Percentiles rank a stretch among this genome's conserved stretches.
Conservation (phyloP, 2,888 invertebrate species). For the Cistogaster globosa region DNA sequence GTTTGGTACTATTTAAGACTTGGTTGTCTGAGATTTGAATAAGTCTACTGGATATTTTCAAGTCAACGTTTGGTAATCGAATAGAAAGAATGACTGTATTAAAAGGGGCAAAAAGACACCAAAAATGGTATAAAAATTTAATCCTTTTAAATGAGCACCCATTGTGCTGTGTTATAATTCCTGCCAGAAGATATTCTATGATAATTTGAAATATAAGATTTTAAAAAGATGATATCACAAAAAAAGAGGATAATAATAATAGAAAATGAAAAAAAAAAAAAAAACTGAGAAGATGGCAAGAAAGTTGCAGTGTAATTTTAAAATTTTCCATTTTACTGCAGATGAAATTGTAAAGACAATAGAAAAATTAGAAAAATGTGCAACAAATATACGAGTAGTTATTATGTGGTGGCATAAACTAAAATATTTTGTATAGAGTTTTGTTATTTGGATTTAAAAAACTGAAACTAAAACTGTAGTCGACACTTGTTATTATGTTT, state of each 20-base stretch:
- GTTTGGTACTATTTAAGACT: too few relatives aligned
- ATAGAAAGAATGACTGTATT: too few relatives aligned
- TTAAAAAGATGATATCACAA: slow-evolving; percentile 16
- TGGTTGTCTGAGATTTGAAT: too few relatives aligned
- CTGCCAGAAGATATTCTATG: slow-evolving; percentile 13
- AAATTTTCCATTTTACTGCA: slow-evolving; percentile 45
- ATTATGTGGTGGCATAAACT: not conserved
- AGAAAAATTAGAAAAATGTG: slow-evolving; percentile 1
- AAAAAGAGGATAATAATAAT: not conserved
- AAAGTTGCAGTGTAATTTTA: slow-evolving; percentile 34
- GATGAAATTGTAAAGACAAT: slow-evolving; percentile 23
- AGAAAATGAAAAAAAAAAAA: not conserved
- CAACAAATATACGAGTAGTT: slow-evolving; percentile 6
- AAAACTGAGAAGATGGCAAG: slow-evolving; percentile 10
- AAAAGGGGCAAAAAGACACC: too few relatives aligned
- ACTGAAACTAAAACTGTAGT: not conserved
- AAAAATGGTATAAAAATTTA: too few relatives aligned
- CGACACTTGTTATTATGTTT: not conserved
- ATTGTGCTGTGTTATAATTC: slow-evolving; percentile 6
- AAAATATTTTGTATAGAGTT: not conserved
- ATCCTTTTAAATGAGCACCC: too few relatives aligned
- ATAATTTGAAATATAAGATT: slow-evolving; percentile 40
- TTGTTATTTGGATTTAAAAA: not conserved
- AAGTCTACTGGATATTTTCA: too few relatives aligned
- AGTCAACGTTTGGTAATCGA: too few relatives aligned